Evolutionary conservation across 2,797 vertebrate genomes (phyloP).

Genomic region (Pseudochromis fuscus): DNA sequence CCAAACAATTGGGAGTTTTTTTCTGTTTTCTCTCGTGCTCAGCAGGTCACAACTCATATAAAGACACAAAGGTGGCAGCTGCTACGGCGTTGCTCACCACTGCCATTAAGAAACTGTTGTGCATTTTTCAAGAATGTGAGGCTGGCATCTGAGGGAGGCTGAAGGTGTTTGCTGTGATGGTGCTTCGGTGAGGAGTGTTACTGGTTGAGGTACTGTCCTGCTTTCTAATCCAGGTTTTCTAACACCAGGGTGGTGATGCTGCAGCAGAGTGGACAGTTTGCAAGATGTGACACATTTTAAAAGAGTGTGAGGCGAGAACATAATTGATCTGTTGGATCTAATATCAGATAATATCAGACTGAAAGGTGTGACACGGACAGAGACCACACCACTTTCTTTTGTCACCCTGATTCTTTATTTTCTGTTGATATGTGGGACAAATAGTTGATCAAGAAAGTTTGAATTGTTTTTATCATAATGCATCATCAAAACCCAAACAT

Average conservation of each 20-base stretch:
- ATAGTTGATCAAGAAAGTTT: too few relatives aligned
- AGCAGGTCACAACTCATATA: conserved; percentile 69
- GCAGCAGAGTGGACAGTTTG: neutral
- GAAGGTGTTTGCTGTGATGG: conserved; percentile 48
- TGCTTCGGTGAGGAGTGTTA: conserved; percentile 65
- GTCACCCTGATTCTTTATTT: too few relatives aligned
- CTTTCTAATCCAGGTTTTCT: conserved; percentile 26
- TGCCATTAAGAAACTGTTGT: conserved; percentile 12
- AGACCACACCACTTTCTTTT: too few relatives aligned
- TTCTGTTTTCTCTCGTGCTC: conserved; percentile 72
- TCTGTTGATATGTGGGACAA: too few relatives aligned
- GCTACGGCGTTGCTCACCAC: neutral
- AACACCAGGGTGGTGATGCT: neutral
- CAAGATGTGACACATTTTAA: neutral
- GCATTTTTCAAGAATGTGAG: conserved; percentile 28
- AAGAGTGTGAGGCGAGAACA: neutral
- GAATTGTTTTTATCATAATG: too few relatives aligned
- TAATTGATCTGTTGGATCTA: too few relatives aligned
- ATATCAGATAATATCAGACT: too few relatives aligned
- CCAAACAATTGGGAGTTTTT: conserved; percentile 74
- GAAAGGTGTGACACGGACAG: too few relatives aligned
- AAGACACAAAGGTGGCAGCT: conserved; percentile 51
- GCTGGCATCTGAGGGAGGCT: conserved; percentile 39
- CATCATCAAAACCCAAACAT: too few relatives aligned
- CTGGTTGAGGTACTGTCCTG: conserved; percentile 60